phyloP scores from a whole-genome alignment of 2,888 invertebrate genomes.

The Brachypalpus laphriformis region DNA sequence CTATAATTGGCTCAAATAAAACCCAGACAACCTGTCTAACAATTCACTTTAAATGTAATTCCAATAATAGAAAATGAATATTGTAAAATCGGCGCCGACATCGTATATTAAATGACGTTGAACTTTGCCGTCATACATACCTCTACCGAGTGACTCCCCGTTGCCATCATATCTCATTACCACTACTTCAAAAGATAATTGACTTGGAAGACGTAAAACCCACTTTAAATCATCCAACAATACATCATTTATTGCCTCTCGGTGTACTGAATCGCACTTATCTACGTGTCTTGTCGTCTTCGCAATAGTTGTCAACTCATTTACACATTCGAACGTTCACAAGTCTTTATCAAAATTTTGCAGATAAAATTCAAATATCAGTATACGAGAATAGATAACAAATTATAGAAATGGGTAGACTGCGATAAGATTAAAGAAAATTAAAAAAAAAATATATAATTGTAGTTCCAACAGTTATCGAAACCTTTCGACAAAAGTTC shows the following conservation, averaged over 20 bases:
- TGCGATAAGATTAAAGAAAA: slow-evolving; percentile 38
- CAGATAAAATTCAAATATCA: slow-evolving; percentile 28
- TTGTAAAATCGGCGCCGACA: slow-evolving; percentile 42
- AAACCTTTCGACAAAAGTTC: slow-evolving; percentile 6
- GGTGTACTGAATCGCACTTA: background rate
- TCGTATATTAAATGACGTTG: slow-evolving; percentile 36
- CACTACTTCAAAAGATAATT: slow-evolving; percentile 10
- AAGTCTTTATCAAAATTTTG: slow-evolving; percentile 17
- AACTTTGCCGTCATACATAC: slow-evolving; percentile 35
- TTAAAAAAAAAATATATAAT: background rate
- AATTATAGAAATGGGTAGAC: slow-evolving; percentile 9
- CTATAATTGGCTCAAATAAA: slow-evolving; percentile 16
- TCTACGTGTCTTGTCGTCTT: background rate
- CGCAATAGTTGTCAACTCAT: slow-evolving; percentile 48
- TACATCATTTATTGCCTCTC: slow-evolving; percentile 39
- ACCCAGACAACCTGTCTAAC: slow-evolving; percentile 56
- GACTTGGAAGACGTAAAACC: slow-evolving; percentile 33
- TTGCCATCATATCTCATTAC: background rate
- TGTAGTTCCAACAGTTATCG: slow-evolving; percentile 3
- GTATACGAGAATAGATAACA: slow-evolving; percentile 2
- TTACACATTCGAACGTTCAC: slow-evolving; percentile 16
- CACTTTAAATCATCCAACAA: slow-evolving; percentile 39
- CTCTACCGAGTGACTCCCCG: background rate
- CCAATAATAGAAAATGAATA: slow-evolving; percentile 15
- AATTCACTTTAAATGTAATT: slow-evolving; percentile 45